Evolutionary conservation across 2,888 invertebrate species (phyloP).

Genomic region (Scotopteryx bipunctaria): DNA sequence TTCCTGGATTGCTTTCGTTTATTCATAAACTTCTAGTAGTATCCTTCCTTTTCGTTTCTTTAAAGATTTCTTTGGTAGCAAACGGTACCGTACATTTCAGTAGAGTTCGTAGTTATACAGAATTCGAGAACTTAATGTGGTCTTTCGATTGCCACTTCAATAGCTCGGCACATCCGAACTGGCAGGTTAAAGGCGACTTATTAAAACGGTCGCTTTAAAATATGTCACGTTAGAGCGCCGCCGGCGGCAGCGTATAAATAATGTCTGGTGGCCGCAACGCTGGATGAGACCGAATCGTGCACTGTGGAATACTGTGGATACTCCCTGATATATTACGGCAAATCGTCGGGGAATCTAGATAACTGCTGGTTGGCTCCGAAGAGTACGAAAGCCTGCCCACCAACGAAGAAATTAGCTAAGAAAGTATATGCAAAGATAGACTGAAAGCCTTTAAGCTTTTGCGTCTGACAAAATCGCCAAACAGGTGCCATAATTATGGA

Average conservation of each 20-base stretch:
- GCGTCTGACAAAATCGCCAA: no score
- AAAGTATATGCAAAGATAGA: no score
- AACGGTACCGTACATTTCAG: not conserved
- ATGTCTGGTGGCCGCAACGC: constrained; percentile 58
- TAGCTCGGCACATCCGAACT: constrained; percentile 46
- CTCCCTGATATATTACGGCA: constrained; percentile 18
- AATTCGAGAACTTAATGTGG: not conserved
- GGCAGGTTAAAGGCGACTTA: constrained; percentile 73
- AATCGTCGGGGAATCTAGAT: no score
- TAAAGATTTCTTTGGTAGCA: not conserved
- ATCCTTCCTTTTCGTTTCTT: not conserved
- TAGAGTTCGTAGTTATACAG: not conserved
- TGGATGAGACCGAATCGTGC: constrained; percentile 46
- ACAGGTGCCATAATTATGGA: no score
- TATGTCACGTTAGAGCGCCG: constrained; percentile 74
- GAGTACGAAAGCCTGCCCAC: no score
- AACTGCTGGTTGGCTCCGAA: no score
- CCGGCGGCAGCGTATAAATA: constrained; percentile 64
- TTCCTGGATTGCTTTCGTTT: not conserved
- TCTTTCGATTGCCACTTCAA: constrained; percentile 39
- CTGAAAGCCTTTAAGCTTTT: no score
- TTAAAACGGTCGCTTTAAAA: constrained; percentile 79
- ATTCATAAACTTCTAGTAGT: not conserved
- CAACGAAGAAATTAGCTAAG: no score
- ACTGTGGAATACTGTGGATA: constrained; percentile 42